phyloP scores from a whole-genome alignment of 2,113 vertebrate genomes.

The Dromiciops gliroides region DNA sequence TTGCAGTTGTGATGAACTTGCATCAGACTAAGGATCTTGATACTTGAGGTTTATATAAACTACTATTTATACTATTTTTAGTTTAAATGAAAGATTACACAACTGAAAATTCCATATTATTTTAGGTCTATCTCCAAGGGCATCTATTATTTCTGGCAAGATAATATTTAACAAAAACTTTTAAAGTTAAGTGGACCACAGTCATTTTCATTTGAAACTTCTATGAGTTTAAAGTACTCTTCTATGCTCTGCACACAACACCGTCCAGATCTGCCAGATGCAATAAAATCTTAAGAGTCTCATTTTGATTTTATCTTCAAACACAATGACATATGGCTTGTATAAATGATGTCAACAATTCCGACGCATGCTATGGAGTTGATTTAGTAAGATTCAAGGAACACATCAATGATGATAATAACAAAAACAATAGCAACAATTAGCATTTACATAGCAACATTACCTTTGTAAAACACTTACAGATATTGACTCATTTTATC shows the following conservation, averaged over 20 bases:
- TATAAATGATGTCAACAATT: constrained; percentile 31
- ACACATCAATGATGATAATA: constrained; percentile 28
- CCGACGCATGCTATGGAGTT: background rate
- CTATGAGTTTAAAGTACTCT: constrained; percentile 57
- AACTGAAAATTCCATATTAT: constrained; percentile 75
- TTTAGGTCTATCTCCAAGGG: constrained; percentile 81
- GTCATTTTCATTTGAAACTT: constrained; percentile 67
- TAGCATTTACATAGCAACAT: background rate
- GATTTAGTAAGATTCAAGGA: constrained; percentile 54
- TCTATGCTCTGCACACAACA: constrained; percentile 53
- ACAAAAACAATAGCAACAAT: background rate
- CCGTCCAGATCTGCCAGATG: constrained; percentile 62
- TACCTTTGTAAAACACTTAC: background rate
- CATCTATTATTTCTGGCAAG: constrained; percentile 78
- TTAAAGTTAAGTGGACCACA: constrained; percentile 27
- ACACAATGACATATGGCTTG: constrained; percentile 64
- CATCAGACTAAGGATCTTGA: constrained; percentile 59
- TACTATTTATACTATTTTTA: constrained; percentile 80
- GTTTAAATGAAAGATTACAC: constrained; percentile 77
- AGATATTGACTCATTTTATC: no score
- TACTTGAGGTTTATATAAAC: constrained; percentile 78
- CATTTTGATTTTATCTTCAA: constrained; percentile 76
- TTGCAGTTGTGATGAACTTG: constrained; percentile 70
- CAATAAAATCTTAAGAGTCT: constrained; percentile 72
- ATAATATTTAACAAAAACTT: constrained; percentile 66